Base-by-base conservation (phyloP, 2,888 invertebrate genomes). In the Rugalucina vietnamica region DNA sequence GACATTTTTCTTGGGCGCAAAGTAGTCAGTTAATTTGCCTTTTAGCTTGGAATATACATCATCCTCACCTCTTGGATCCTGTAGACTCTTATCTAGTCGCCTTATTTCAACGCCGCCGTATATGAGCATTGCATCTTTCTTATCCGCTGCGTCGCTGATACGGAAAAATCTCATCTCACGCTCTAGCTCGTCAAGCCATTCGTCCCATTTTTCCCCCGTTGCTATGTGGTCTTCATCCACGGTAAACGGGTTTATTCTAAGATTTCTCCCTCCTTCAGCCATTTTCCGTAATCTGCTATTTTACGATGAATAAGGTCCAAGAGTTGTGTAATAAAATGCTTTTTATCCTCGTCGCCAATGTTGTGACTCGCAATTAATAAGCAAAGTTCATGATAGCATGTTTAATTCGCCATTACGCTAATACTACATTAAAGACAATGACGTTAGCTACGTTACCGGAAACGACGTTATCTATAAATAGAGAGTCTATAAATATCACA, bases 51-150 rank as follows among this genome's bases (percentile, higher is more conserved):
- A 10, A 24, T 37, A 21, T 14, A 36, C 71, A 54, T 54, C 54
- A 21, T 24, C 54, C 4, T 54, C 54, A 10, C 34, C 18, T n/a
- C n/a, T n/a, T 34, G 34, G 21, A 54, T 60, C 27, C 43, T 60
- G 24, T n/a, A 36, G 29, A 43, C 76, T 76, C 29, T 65, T 76
- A 3, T 65, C 65, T 34, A 76, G 37, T 37, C 76, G 10, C 18
- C 36, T 36, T 21, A 76, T 76, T 39, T 76, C 76, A 24, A 39
- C 37, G 10, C 76, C 76, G 14, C 76, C 65, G 60, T 36, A 76
- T 3, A 76, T 76, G 4, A 76, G 29, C 36, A 76, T 27, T 29
- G 76, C 76, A 39, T 76, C 76, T 39, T 76, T 76, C 39, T 60
- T 76, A 39, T 76, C 76, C 8, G 8, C 65, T 14, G 65, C 34